phyloP scores from a whole-genome alignment of 2,888 invertebrate genomes.

The Sericinus montela region DNA sequence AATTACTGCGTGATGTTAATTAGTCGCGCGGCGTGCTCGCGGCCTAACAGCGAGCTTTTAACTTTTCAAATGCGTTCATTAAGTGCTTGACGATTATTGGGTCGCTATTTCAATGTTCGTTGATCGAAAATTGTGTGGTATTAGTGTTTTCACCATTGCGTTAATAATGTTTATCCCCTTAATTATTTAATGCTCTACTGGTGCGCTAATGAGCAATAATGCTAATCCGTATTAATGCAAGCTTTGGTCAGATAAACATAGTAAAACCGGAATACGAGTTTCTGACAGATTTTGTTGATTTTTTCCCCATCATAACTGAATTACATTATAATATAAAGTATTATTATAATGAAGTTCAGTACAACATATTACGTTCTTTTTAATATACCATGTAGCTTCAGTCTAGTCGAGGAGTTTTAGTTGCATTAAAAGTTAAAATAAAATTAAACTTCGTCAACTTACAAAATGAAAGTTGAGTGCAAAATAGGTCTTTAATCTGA shows the following conservation, averaged over 20 bases:
- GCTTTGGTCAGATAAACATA: constrained; percentile 10
- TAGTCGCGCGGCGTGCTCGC: constrained; percentile 51
- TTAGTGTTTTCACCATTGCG: constrained; percentile 32
- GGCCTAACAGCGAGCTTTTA: constrained; percentile 66
- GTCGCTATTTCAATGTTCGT: constrained; percentile 40
- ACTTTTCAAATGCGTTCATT: constrained; percentile 75
- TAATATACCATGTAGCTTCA: too few species aligned
- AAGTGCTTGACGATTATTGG: constrained; percentile 59
- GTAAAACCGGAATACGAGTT: neutral
- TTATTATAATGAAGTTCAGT: too few species aligned
- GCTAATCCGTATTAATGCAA: constrained; percentile 22
- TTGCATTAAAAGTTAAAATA: too few species aligned
- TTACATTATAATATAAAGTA: too few species aligned
- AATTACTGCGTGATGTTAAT: constrained; percentile 62
- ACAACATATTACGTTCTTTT: too few species aligned
- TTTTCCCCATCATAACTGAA: too few species aligned
- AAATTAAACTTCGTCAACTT: constrained; percentile 12
- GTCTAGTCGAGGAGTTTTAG: too few species aligned
- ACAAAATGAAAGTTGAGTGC: constrained; percentile 35
- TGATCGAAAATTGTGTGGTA: constrained; percentile 55
- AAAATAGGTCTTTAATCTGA: constrained; percentile 60
- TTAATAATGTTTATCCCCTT: constrained; percentile 31
- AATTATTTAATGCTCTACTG: constrained; percentile 37
- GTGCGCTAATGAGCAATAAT: constrained; percentile 17
- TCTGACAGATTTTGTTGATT: too few species aligned